Percentiles rank a stretch among this genome's conserved stretches.
phyloP scores from a whole-genome alignment of 2,113 vertebrate genomes.

The Plecotus auritus region DNA sequence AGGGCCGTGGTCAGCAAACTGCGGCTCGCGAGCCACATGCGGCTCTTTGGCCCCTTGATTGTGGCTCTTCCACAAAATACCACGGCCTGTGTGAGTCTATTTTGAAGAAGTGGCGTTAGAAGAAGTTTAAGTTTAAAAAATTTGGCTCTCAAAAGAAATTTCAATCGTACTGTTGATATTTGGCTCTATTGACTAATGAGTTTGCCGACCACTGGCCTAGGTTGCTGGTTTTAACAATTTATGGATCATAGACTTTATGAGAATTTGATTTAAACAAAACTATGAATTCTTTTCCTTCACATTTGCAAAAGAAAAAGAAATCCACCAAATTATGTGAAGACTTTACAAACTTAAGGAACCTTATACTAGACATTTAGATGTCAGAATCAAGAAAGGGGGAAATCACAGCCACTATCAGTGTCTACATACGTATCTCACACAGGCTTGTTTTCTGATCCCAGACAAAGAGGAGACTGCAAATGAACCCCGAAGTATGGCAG shows the following conservation, averaged over 20 bases:
- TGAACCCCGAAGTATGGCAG: not conserved
- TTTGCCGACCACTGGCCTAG: not conserved
- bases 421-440: not conserved
- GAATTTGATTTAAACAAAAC: not conserved
- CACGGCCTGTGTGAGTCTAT: no score
- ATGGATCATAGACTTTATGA: not conserved
- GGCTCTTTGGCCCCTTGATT: no score
- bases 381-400: not conserved
- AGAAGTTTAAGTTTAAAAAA: no score
- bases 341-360: not conserved
- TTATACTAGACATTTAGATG: not conserved
- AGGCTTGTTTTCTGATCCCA: not conserved
- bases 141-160: no score
- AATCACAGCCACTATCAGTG: not conserved
- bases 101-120: no score
- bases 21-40: no score
- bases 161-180: no score
- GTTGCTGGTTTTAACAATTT: not conserved
- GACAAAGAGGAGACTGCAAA: not conserved
- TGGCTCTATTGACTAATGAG: no score
- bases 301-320: not conserved
- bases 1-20: no score
- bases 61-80: no score
- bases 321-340: not conserved
- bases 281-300: not conserved